These are phyloP conservation scores for Dasypolia templi DNA, from an alignment of 2,888 invertebrate genomes.

Conservation along the genomic window DNA sequence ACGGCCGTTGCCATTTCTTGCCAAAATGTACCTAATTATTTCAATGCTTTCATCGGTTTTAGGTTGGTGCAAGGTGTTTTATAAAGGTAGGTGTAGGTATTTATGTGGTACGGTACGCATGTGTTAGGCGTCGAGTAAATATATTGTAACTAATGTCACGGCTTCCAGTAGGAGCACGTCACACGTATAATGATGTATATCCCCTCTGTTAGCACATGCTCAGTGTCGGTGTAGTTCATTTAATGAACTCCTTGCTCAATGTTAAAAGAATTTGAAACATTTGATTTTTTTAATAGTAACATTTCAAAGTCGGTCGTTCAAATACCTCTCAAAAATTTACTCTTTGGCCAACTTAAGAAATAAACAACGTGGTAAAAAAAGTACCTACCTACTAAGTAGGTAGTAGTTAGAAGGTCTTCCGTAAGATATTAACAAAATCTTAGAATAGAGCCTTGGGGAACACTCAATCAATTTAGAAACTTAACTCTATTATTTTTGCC, in stretches of 20 bases:
- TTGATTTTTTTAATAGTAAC: not conserved
- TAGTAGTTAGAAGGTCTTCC: not conserved
- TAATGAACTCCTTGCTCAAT: conserved; percentile 13
- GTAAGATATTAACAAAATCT: conserved; percentile 8
- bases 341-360: not conserved
- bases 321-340: not conserved
- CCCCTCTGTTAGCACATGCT: not conserved
- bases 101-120: too few relatives aligned
- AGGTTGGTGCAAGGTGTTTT: too few relatives aligned
- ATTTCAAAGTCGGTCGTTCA: not conserved
- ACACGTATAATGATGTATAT: conserved; percentile 31
- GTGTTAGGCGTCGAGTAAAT: not conserved
- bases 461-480: not conserved
- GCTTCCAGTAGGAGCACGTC: not conserved
- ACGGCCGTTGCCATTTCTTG: not conserved
- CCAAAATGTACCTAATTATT: too few relatives aligned
- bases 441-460: conserved; percentile 23
- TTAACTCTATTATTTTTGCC: not conserved
- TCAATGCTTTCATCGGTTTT: not conserved
- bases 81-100: too few relatives aligned
- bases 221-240: conserved; percentile 1
- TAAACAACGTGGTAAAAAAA: not conserved
- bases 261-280: conserved; percentile 7
- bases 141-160: conserved; percentile 3
- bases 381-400: not conserved